phyloP scores from a whole-genome alignment of 2,888 invertebrate species.

The Nysson spinosus region DNA sequence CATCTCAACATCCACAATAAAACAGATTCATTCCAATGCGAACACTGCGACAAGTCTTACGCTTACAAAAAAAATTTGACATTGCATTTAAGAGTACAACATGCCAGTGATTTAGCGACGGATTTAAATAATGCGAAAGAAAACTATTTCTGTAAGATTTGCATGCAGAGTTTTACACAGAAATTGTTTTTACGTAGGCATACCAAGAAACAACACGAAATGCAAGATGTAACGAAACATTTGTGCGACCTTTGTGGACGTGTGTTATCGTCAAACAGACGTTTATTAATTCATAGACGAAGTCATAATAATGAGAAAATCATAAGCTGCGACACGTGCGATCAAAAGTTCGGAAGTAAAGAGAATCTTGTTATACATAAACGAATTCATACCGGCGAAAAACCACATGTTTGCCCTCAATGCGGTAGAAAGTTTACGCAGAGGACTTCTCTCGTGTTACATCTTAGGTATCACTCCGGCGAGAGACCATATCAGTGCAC shows the following conservation, averaged over 20 bases:
- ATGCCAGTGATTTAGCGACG: conserved; percentile 28
- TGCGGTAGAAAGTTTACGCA: conserved; percentile 73
- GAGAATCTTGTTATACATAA: conserved; percentile 66
- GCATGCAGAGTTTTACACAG: conserved; percentile 59
- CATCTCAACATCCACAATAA: conserved; percentile 67
- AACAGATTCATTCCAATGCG: conserved; percentile 62
- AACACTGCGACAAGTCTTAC: conserved; percentile 66
- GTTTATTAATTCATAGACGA: conserved; percentile 60
- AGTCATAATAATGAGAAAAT: conserved; percentile 63
- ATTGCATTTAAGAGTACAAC: conserved; percentile 62
- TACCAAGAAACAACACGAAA: conserved; percentile 59
- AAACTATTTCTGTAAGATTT: conserved; percentile 61
- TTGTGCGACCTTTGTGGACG: conserved; percentile 70
- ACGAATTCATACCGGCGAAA: conserved; percentile 70
- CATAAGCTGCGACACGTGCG: conserved; percentile 63
- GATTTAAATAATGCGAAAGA: background rate
- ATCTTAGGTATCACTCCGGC: conserved; percentile 70
- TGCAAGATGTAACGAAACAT: conserved; percentile 47
- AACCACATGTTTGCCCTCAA: conserved; percentile 68
- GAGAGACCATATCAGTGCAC: conserved; percentile 69
- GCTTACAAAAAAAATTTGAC: conserved; percentile 69
- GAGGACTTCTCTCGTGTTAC: conserved; percentile 68
- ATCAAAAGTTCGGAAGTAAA: conserved; percentile 62
- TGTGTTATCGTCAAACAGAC: conserved; percentile 59
- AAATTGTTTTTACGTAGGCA: conserved; percentile 59